phyloP scores from a whole-genome alignment of 2,113 vertebrate genomes.

The Burhinus bistriatus region DNA sequence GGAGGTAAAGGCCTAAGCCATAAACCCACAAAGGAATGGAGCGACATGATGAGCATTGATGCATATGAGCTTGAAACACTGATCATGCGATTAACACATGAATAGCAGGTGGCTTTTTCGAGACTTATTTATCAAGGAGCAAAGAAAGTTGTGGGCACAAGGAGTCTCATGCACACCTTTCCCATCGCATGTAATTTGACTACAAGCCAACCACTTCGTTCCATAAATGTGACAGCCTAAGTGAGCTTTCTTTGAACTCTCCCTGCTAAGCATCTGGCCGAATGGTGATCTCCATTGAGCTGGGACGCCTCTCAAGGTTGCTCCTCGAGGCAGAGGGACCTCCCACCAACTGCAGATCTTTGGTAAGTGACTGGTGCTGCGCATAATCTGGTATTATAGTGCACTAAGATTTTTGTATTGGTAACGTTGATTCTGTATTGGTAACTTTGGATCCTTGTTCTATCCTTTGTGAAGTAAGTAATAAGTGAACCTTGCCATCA shows the following conservation, averaged over 20 bases:
- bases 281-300: no score
- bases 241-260: neutral
- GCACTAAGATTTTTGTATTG: neutral
- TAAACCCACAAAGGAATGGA: neutral
- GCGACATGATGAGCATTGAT: neutral
- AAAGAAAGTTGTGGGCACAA: neutral
- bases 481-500: neutral
- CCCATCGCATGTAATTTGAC: neutral
- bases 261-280: neutral
- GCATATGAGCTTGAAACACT: neutral
- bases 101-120: neutral
- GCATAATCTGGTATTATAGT: neutral
- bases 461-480: neutral
- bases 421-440: no score
- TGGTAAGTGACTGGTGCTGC: neutral
- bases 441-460: neutral
- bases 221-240: neutral
- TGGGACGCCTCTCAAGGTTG: neutral
- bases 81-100: neutral
- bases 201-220: neutral
- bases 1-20: neutral
- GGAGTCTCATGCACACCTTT: neutral
- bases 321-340: neutral
- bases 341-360: neutral
- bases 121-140: neutral